Conservation (phyloP, 2,113 vertebrate genomes). For the Amblyopsis rosae region DNA sequence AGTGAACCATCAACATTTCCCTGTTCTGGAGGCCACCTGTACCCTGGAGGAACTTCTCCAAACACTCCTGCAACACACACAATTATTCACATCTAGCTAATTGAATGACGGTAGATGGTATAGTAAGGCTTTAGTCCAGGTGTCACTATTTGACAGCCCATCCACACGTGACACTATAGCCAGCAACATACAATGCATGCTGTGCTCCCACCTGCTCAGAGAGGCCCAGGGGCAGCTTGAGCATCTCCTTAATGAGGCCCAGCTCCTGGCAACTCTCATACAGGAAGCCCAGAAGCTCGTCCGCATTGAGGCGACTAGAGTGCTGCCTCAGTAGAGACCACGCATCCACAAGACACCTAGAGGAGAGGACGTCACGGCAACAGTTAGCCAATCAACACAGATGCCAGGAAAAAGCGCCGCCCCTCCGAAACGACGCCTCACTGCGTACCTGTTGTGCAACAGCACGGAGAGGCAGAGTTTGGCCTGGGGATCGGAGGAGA, state of each 20-base stretch:
- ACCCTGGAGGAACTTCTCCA: conserved; percentile 87
- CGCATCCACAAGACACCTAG: conserved; percentile 88
- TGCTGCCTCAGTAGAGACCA: conserved; percentile 86
- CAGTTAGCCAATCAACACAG: not conserved
- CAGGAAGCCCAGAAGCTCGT: conserved; percentile 83
- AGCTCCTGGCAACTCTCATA: conserved; percentile 90
- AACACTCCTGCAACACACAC: conserved; percentile 78
- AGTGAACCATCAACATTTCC: conserved; percentile 89
- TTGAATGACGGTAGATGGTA: no score
- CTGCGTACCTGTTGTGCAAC: conserved; percentile 85
- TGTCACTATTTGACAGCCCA: no score
- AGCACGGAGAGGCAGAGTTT: conserved; percentile 88
- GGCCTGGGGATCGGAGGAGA: conserved; percentile 79
- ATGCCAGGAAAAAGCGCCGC: not conserved
- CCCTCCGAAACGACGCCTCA: no score
- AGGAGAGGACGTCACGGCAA: not conserved
- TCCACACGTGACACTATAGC: no score
- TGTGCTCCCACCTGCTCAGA: conserved; percentile 81
- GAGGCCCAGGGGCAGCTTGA: conserved; percentile 87
- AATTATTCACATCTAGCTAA: not conserved
- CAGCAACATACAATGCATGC: not conserved
- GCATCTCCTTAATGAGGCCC: conserved; percentile 88
- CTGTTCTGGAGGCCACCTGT: conserved; percentile 82
- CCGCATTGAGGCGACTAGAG: conserved; percentile 76
- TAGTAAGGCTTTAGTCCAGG: no score